Percentiles rank a stretch among this genome's conserved stretches.
phyloP scores from a whole-genome alignment of 1,140 invertebrate genomes.

The Parasteatoda tepidariorum region DNA sequence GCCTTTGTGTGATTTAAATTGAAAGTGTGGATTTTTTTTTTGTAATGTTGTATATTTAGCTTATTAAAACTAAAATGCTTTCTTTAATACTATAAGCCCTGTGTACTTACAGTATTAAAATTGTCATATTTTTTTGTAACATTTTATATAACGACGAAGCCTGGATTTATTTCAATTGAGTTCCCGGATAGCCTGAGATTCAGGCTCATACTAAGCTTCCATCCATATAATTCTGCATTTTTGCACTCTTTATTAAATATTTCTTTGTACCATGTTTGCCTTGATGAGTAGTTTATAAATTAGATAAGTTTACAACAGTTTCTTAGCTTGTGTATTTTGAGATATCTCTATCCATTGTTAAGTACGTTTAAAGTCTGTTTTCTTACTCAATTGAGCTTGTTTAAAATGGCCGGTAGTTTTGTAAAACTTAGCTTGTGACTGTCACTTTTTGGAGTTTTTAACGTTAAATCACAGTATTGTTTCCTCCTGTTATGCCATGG shows the following conservation, averaged over 20 bases:
- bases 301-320: slow-evolving; percentile 46
- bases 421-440: slow-evolving; percentile 15
- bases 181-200: not conserved
- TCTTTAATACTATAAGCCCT: slow-evolving; percentile 42
- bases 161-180: not conserved
- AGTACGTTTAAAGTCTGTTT: slow-evolving; percentile 45
- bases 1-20: slow-evolving; percentile 42
- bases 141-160: not conserved
- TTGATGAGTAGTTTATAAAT: slow-evolving; percentile 47
- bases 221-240: slow-evolving; percentile 16
- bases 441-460: not conserved
- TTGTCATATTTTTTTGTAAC: slow-evolving; percentile 12
- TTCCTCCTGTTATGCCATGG: not conserved
- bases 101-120: slow-evolving; percentile 59
- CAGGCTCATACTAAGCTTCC: not conserved
- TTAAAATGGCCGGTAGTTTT: slow-evolving; percentile 18
- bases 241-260: slow-evolving; percentile 20
- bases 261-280: slow-evolving; percentile 10
- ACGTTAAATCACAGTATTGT: slow-evolving; percentile 9
- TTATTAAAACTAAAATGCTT: slow-evolving; percentile 15
- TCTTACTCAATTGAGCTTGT: slow-evolving; percentile 30
- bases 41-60: slow-evolving; percentile 31
- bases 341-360: slow-evolving; percentile 51
- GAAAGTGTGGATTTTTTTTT: slow-evolving; percentile 29
- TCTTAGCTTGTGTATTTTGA: slow-evolving; percentile 41